Base-by-base conservation (phyloP, 2,888 invertebrate genomes). In the Thera obeliscata region DNA sequence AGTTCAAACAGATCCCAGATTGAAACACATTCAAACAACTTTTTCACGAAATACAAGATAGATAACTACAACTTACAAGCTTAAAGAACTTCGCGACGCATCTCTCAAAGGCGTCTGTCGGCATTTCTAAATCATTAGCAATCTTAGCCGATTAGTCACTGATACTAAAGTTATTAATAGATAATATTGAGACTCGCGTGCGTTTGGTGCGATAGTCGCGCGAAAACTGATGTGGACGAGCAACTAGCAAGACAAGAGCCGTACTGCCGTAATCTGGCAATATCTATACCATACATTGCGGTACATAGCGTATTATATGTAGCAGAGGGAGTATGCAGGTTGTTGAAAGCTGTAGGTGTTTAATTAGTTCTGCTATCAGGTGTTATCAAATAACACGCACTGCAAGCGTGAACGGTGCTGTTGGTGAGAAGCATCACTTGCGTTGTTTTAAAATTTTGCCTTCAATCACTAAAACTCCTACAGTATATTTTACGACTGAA, bases 61-160 rank as follows among this genome's bases (percentile, higher is more conserved):
- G 38, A 43, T 35, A 49, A 56, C 22, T 48, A 52, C 64, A 62
- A 89, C 89, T 89, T 64, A 89, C 90, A 73, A 87, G 74, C 66
- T 74, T 79, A 41, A 82, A 77, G 58, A 88, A 63, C 73, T 81
- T 87, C 33, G 82, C 77, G 69, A 87, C 72, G 73, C 89, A 84
- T 75, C 84, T 87, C 72, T 88, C 89, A 67, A 85, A 80, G 12
- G 81, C 82, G 64, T 85, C 82, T 36, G 89, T 86, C 71, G 89
- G 89, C 89, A 89, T 89, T 54, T 77, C 77, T 74, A 66, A 71
- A 73, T 68, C 72, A 77, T 67, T 62, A 60, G 66, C 76, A 72
- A 66, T 58, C 59, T 62, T 55, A 59, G 49, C 22, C 48, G 54
- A 64, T 71, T 71, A 68, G 64, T 72, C 73, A 71, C 70, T 50